Conservation (phyloP, 2,888 invertebrate species). For the Cynaeus angustus region DNA sequence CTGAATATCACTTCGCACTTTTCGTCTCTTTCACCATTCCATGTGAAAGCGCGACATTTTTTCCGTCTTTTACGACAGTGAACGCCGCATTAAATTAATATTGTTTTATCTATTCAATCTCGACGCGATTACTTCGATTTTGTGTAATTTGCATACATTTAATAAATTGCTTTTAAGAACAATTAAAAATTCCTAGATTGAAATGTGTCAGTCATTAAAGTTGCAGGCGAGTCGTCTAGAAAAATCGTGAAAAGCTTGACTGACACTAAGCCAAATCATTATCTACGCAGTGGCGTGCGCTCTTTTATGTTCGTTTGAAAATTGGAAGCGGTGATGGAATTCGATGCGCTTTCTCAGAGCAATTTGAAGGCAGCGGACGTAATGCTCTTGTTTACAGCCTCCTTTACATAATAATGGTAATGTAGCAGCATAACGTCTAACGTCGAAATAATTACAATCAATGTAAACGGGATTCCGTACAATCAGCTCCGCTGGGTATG, state of each 20-base stretch:
- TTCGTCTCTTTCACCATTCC: conserved; percentile 33
- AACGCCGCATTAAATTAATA: conserved; percentile 48
- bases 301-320: no score
- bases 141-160: conserved; percentile 47
- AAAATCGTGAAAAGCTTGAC: conserved; percentile 35
- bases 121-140: conserved; percentile 42
- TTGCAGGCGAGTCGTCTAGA: conserved; percentile 15
- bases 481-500: conserved; percentile 7
- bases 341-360: not conserved
- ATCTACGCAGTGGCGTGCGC: conserved; percentile 15
- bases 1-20: conserved; percentile 28
- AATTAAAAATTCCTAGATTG: conserved; percentile 44
- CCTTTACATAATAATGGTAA: conserved; percentile 35
- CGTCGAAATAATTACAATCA: conserved; percentile 19
- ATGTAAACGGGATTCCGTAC: conserved; percentile 4
- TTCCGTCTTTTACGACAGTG: conserved; percentile 46
- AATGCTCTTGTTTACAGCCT: conserved; percentile 38
- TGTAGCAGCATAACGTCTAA: conserved; percentile 3
- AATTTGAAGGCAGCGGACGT: conserved; percentile 7
- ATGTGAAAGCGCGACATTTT: conserved; percentile 47
- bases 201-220: conserved; percentile 45
- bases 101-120: conserved; percentile 51
- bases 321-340: no score
- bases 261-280: conserved; percentile 36
- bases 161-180: conserved; percentile 42